phyloP scores from a whole-genome alignment of 2,888 invertebrate species.

The Parnassius apollo region DNA sequence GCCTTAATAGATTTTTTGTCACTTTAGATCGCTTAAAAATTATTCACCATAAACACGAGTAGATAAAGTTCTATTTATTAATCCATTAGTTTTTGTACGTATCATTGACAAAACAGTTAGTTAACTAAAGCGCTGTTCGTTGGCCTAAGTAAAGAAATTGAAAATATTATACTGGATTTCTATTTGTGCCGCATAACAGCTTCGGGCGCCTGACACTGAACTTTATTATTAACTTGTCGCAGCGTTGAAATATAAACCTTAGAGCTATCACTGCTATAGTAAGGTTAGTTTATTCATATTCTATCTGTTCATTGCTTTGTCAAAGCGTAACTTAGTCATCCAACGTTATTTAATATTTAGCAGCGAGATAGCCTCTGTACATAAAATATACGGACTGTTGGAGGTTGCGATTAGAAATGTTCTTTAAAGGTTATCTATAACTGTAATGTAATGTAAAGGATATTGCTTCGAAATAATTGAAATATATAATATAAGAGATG shows the following conservation, averaged over 20 bases:
- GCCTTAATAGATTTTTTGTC: too few species aligned
- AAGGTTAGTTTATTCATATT: slow-evolving; percentile 8
- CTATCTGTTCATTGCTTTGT: slow-evolving; percentile 11
- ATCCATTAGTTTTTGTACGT: too few species aligned
- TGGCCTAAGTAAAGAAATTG: slow-evolving; percentile 1
- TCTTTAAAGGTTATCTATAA: too few species aligned
- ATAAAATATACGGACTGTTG: neutral
- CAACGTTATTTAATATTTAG: slow-evolving; percentile 18
- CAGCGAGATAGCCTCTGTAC: slow-evolving; percentile 1
- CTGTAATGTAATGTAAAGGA: too few species aligned
- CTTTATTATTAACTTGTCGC: slow-evolving; percentile 19
- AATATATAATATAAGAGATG: too few species aligned
- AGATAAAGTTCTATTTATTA: too few species aligned
- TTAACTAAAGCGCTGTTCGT: too few species aligned
- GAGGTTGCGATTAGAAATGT: neutral
- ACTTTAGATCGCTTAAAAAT: too few species aligned
- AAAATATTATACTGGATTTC: neutral
- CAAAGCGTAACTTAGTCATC: slow-evolving; percentile 9
- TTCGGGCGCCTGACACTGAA: slow-evolving; percentile 12
- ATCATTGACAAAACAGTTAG: too few species aligned
- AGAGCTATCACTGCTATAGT: neutral
- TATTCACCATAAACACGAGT: too few species aligned
- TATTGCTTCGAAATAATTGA: too few species aligned
- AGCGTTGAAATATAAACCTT: slow-evolving; percentile 11
- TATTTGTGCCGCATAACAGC: slow-evolving; percentile 1